These are phyloP conservation scores for Syngnathus floridae DNA, from an alignment of 2,113 vertebrate genomes.

Conservation along the genomic window DNA sequence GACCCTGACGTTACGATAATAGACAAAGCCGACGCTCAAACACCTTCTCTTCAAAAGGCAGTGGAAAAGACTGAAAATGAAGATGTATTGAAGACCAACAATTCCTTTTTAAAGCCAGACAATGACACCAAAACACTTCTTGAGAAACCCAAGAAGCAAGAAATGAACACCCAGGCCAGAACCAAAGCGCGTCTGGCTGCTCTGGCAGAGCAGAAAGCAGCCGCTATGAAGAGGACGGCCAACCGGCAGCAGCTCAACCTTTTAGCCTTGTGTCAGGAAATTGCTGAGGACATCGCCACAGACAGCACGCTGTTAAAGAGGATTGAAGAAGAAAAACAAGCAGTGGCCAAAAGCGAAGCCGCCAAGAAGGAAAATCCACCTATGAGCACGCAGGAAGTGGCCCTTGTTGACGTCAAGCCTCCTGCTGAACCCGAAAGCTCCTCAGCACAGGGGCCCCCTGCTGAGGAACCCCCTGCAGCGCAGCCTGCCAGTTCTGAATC, in stretches of 20 bases:
- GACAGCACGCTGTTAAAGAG: constrained; percentile 88
- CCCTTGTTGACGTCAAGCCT: constrained; percentile 16
- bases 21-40: constrained; percentile 27
- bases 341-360: constrained; percentile 35
- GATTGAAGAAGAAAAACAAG: constrained; percentile 67
- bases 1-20: constrained; percentile 43
- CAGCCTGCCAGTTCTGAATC: constrained; percentile 5
- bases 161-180: constrained; percentile 75
- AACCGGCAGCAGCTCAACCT: constrained; percentile 85
- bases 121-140: constrained; percentile 22
- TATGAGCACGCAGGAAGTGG: constrained; percentile 18
- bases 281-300: constrained; percentile 94
- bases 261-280: constrained; percentile 93
- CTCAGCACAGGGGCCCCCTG: constrained; percentile 29
- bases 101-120: constrained; percentile 10
- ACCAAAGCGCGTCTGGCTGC: constrained; percentile 74
- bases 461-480: constrained; percentile 32
- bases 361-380: constrained; percentile 35
- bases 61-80: constrained; percentile 25
- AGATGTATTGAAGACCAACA: constrained; percentile 18
- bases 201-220: constrained; percentile 70
- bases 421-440: constrained; percentile 44
- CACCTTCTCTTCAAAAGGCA: constrained; percentile 4
- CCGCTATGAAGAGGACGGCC: constrained; percentile 60
- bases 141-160: constrained; percentile 67